A percentile compares a stretch with the other conserved stretches of the same genome.
These are phyloP conservation scores for Enteromius anoplus DNA, from an alignment of 2,797 vertebrate genomes.

Conservation along the genomic window DNA sequence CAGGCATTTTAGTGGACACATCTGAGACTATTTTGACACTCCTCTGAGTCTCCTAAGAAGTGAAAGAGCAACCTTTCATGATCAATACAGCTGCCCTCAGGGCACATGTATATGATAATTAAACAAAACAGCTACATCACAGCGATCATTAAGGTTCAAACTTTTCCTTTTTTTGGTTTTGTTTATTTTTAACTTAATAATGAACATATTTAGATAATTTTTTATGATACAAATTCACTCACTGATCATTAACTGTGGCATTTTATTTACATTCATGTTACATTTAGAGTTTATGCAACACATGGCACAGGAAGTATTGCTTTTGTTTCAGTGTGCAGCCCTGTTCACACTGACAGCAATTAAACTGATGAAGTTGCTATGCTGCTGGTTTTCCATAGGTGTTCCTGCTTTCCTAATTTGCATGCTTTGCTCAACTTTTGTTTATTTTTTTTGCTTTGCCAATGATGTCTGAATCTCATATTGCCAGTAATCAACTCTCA, in stretches of 20 bases:
- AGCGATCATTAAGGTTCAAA: not conserved
- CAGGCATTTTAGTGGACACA: not conserved
- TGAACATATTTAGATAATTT: not conserved
- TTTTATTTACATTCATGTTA: too few relatives aligned
- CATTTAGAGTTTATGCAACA: not conserved
- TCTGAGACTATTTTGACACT: not conserved
- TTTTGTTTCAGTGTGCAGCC: not conserved
- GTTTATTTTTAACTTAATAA: not conserved
- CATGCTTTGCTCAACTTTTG: not conserved
- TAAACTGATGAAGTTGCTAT: not conserved
- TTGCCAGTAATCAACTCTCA: not conserved
- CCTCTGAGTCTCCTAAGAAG: not conserved
- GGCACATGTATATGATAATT: not conserved
- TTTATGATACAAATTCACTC: not conserved
- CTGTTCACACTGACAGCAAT: not conserved
- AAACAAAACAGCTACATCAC: not conserved
- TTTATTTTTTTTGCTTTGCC: not conserved
- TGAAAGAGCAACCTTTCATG: conserved; percentile 10
- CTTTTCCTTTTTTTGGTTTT: not conserved
- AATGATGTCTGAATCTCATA: not conserved
- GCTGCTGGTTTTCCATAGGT: not conserved
- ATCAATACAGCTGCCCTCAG: not conserved
- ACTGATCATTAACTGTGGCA: not conserved
- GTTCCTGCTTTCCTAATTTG: not conserved
- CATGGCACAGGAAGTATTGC: not conserved